Percentiles rank a stretch among this genome's conserved stretches.
These are phyloP conservation scores for Nemopilema nomurai DNA, from an alignment of 30 jellyfish, hydroid and myxozoan genomes.

Conservation along the genomic window DNA sequence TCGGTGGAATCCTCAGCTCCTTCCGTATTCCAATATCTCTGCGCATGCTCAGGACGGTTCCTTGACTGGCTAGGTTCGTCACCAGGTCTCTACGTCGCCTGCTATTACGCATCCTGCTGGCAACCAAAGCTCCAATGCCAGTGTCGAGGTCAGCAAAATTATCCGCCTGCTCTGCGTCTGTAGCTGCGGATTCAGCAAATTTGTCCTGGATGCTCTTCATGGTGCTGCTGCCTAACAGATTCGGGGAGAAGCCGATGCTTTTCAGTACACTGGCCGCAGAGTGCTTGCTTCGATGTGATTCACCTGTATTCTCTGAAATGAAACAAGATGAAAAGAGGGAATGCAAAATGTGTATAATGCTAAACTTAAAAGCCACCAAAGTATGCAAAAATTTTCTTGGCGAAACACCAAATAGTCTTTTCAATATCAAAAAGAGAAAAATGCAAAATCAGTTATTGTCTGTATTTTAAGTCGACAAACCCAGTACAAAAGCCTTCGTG, in stretches of 20 bases:
- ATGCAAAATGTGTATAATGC: background rate
- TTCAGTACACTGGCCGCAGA: constrained; percentile 67
- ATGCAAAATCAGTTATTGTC: too few species aligned
- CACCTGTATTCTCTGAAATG: constrained; percentile 17
- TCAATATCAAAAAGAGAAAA: too few species aligned
- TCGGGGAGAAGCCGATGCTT: constrained; percentile 85
- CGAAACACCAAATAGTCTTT: too few species aligned
- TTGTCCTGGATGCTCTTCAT: constrained; percentile 54
- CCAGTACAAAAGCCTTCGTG: too few species aligned
- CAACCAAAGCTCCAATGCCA: constrained; percentile 86
- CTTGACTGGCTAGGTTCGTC: constrained; percentile 14
- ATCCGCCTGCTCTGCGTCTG: constrained; percentile 1
- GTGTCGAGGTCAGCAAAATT: constrained; percentile 46
- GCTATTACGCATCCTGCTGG: constrained; percentile 53
- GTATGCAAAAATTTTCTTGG: too few species aligned
- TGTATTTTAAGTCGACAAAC: too few species aligned
- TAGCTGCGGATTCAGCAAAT: constrained; percentile 24
- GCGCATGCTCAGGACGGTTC: constrained; percentile 76
- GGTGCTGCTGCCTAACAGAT: constrained; percentile 45
- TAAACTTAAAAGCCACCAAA: background rate
- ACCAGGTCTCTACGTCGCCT: constrained; percentile 53
- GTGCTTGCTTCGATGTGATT: constrained; percentile 58
- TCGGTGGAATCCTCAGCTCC: constrained; percentile 78
- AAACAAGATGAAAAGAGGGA: background rate
- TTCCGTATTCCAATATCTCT: constrained; percentile 77